Evolutionary conservation across 2,888 invertebrate genomes (phyloP).

Genomic region (Drosophila paramelanica): DNA sequence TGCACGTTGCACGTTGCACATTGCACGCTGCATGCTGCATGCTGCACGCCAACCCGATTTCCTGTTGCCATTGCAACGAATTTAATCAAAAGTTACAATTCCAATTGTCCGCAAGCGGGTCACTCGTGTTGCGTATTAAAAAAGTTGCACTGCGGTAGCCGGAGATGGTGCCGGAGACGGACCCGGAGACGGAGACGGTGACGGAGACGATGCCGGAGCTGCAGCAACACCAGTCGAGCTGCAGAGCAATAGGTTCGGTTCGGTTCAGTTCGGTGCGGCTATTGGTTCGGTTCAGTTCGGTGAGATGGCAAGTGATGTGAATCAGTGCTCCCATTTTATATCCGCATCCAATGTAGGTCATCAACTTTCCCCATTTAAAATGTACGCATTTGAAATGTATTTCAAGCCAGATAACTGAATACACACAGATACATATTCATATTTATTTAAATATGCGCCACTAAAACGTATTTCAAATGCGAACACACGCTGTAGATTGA

Average conservation of each 20-base stretch:
- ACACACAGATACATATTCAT: neutral
- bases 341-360: constrained; percentile 42
- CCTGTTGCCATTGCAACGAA: constrained; percentile 76
- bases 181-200: neutral
- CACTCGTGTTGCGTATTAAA: constrained; percentile 80
- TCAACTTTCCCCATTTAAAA: constrained; percentile 48
- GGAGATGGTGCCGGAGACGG: constrained; percentile 6
- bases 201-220: neutral
- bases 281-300: constrained; percentile 9
- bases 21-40: neutral
- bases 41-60: constrained; percentile 41
- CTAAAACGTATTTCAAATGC: constrained; percentile 12
- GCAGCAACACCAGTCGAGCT: neutral
- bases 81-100: constrained; percentile 83
- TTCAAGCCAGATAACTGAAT: constrained; percentile 24
- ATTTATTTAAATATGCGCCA: constrained; percentile 9
- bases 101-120: constrained; percentile 82
- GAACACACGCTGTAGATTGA: constrained; percentile 2
- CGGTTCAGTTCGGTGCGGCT: too few species aligned
- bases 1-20: neutral
- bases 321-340: constrained; percentile 24
- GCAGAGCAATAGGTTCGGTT: neutral
- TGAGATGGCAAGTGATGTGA: constrained; percentile 13
- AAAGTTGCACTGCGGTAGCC: constrained; percentile 63
- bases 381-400: constrained; percentile 36